Evolutionary conservation across 2,797 vertebrate genomes (phyloP).

Genomic region (Melanotaenia parkinsoni): DNA sequence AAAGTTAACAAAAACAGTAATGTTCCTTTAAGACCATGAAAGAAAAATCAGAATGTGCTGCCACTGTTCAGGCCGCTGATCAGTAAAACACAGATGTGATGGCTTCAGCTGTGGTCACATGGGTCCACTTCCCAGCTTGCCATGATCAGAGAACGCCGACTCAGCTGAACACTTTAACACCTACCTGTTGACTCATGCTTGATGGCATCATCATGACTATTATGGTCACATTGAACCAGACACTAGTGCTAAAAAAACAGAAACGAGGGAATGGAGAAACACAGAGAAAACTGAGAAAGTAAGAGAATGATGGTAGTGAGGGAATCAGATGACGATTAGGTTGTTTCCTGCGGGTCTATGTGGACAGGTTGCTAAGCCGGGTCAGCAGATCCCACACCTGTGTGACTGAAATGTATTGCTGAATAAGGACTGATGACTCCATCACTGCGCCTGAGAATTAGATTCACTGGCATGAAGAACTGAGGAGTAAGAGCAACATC

Average conservation of each 20-base stretch:
- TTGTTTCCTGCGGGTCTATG: slow-evolving; percentile 67
- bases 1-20: slow-evolving; percentile 5
- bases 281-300: slow-evolving; percentile 26
- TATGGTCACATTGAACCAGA: slow-evolving; percentile 51
- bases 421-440: slow-evolving; percentile 70
- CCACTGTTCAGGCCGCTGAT: slow-evolving; percentile 13
- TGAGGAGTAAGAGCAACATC: slow-evolving; percentile 54
- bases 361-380: slow-evolving; percentile 63
- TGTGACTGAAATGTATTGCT: slow-evolving; percentile 62
- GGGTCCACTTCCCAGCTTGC: slow-evolving; percentile 47
- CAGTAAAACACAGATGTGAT: slow-evolving; percentile 59
- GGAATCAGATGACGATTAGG: slow-evolving; percentile 77
- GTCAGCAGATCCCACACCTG: slow-evolving; percentile 84
- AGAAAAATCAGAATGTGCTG: slow-evolving; percentile 50
- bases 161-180: slow-evolving; percentile 68
- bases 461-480: slow-evolving; percentile 46
- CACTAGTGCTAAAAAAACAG: slow-evolving; percentile 12
- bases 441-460: slow-evolving; percentile 55
- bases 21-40: slow-evolving; percentile 19
- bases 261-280: slow-evolving; percentile 7
- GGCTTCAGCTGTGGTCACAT: slow-evolving; percentile 57
- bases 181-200: slow-evolving; percentile 77
- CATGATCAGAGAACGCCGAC: slow-evolving; percentile 52
- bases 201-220: slow-evolving; percentile 75
- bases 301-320: slow-evolving; percentile 20